phyloP scores from a whole-genome alignment of 2,797 vertebrate genomes.

The Nothura maculosa region DNA sequence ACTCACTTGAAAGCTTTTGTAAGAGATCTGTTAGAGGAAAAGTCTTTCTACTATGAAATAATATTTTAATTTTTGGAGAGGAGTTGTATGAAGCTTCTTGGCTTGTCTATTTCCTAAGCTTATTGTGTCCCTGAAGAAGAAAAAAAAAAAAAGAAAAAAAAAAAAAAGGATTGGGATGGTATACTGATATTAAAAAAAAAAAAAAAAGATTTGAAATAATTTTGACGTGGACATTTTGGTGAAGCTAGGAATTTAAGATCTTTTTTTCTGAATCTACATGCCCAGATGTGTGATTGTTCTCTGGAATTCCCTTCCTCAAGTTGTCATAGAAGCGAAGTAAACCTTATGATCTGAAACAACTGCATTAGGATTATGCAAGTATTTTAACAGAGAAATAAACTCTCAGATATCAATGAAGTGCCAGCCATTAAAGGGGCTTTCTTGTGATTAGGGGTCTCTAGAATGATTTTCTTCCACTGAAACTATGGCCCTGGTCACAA shows the following conservation, averaged over 20 bases:
- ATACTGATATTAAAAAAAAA: background rate
- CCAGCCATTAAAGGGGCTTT: background rate
- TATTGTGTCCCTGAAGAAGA: background rate
- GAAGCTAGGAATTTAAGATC: background rate
- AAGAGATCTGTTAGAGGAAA: background rate
- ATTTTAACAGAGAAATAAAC: background rate
- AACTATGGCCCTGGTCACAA: background rate
- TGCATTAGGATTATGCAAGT: background rate
- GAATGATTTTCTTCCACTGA: background rate
- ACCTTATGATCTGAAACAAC: background rate
- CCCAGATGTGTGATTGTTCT: background rate
- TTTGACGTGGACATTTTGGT: background rate
- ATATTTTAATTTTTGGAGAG: background rate
- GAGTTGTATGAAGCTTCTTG: background rate
- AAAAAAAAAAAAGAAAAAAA: background rate
- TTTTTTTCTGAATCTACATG: background rate
- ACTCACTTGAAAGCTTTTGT: background rate
- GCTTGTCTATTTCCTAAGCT: background rate
- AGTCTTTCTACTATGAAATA: background rate
- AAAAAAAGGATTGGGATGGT: background rate
- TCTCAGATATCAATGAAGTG: background rate
- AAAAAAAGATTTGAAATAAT: background rate
- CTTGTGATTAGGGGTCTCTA: accelerated
- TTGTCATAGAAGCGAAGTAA: conserved; percentile 28
- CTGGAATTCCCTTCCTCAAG: background rate